Base-by-base conservation (phyloP, 2,888 invertebrate species). In the Cyrtodaria siliqua region DNA sequence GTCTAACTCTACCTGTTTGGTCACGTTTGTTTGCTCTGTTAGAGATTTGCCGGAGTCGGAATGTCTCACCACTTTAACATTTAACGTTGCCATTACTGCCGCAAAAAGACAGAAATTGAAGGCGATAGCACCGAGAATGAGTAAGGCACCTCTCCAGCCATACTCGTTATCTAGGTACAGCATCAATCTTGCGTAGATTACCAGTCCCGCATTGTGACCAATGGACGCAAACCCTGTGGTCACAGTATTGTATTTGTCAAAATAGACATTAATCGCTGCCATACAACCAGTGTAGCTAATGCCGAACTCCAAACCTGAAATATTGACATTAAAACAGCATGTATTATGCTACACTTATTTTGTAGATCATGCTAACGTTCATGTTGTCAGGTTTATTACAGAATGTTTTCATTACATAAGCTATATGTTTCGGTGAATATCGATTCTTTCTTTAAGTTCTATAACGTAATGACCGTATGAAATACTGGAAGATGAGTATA, bases 301-400 rank as follows among this genome's bases (percentile, higher is more conserved):
- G 1, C 78, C 73, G 16, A 78, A 57, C 9, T 73, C 78, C 8
- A 78, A 24, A n/a, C 78, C 78, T 78, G 62, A 27, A 75, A 75
- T 16, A 49, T 2, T 0, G n/a, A 49, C 16, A 16, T 44, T n/a
- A n/a, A n/a, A n/a, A n/a, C n/a, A n/a, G n/a, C n/a, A n/a, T n/a
- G n/a, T n/a, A n/a, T n/a, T n/a, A n/a, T n/a, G n/a, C n/a, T n/a
- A n/a, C n/a, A n/a, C n/a, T n/a, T n/a, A n/a, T n/a, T n/a, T n/a
- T n/a, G n/a, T n/a, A n/a, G n/a, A n/a, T n/a, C n/a, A n/a, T n/a
- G n/a, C n/a, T n/a, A n/a, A n/a, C n/a, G n/a, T n/a, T n/a, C n/a
- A n/a, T n/a, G n/a, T n/a, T n/a, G n/a, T n/a, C n/a, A n/a, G n/a
- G n/a, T n/a, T n/a, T n/a, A n/a, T n/a, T n/a, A n/a, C n/a, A n/a